Evolutionary conservation across 2,113 vertebrate species (phyloP).

Genomic region (Paedocypris sp.): DNA sequence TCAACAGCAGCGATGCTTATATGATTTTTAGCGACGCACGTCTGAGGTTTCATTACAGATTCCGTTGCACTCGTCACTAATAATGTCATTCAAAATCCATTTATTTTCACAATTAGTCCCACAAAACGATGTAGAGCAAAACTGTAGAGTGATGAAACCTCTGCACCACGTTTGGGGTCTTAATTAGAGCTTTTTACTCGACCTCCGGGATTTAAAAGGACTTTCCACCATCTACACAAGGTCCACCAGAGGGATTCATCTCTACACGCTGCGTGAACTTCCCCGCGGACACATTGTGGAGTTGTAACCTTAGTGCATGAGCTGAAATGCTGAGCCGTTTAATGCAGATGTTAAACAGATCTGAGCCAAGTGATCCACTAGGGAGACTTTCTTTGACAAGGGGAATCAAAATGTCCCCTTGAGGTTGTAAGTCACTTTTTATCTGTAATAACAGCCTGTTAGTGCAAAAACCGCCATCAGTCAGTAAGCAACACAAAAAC

Average conservation of each 20-base stretch:
- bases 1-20: no score
- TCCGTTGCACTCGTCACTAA: no score
- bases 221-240: background rate
- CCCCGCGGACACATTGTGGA: background rate
- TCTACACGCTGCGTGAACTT: background rate
- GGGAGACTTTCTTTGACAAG: background rate
- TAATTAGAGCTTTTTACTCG: constrained; percentile 2
- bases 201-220: constrained; percentile 1
- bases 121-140: no score
- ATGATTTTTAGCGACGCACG: no score
- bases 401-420: background rate
- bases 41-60: no score
- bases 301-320: background rate
- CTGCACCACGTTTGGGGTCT: background rate
- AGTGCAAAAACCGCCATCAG: background rate
- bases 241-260: background rate
- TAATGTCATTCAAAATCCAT: no score
- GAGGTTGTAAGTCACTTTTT: background rate
- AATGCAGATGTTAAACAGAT: background rate
- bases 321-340: background rate
- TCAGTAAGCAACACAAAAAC: background rate
- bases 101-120: no score
- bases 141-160: background rate
- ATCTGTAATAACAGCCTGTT: background rate
- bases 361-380: background rate